Evolutionary conservation across 2,113 vertebrate species (phyloP), one percentile per base, ranked within the genome.

Genomic region (Tapirus terrestris): DNA sequence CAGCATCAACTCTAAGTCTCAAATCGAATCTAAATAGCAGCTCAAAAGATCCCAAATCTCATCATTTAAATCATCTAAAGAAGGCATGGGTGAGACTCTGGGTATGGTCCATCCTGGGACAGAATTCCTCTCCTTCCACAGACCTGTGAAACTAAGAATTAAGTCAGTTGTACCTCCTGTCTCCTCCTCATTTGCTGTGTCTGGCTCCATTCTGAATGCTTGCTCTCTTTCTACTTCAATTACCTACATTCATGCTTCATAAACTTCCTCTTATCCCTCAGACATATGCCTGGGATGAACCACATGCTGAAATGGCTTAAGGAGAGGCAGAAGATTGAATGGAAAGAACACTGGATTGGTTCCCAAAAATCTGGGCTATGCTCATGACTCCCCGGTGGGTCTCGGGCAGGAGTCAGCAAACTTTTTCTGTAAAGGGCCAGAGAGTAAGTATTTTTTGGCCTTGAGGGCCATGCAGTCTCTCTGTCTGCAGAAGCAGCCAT

Each of bases 391-490:
- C 13, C 9, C 45, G 36, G 20, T 89, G 80, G 60, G 31, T 73
- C 75, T 92, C 29, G 51, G 33, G 31, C 33, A 77, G 45, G 31
- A 72, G 14, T 77, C 36, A 33, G 31, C n/a, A 67, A 10, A 61
- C 12, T 58, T 76, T 51, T 87, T 36, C 89, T 85, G 1, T 82
- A 68, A 82, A 67, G 12, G 25, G 10, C 43, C 53, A 73, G 53
- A 85, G 39, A 96, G 12, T 17, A 92, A 89, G 31, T 70, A 25
- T 45, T 94, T 94, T 70, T 70, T 20, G 76, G 7, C 56, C 73
- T 85, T 91, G 45, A 61, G 31, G 58, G 5, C 65, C 70, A 6
- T 25, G 10, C 7, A 11, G 12, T 72, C 33, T 72, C 33, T 85
- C 53, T 82, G 16, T 58, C 3, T 58, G 33, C 8, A 29, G 82